Evolutionary conservation across 2,113 vertebrate species (phyloP).

Genomic region (Ciconia boyciana): DNA sequence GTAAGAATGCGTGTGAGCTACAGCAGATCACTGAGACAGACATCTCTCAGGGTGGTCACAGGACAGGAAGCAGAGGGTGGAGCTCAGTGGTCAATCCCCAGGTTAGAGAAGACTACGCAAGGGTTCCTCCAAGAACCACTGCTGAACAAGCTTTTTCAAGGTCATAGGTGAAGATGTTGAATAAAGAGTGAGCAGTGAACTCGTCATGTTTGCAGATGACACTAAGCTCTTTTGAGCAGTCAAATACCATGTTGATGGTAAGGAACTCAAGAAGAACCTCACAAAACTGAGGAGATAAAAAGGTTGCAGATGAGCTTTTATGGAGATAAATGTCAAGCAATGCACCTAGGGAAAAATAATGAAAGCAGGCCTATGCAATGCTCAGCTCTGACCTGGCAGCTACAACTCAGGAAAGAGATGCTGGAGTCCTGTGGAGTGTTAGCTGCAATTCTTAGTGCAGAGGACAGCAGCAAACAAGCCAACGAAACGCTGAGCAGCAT

Average conservation of each 20-base stretch:
- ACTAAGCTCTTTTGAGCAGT: neutral
- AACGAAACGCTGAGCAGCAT: neutral
- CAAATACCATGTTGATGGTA: neutral
- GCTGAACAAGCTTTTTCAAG: neutral
- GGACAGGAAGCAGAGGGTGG: neutral
- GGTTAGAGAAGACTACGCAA: neutral
- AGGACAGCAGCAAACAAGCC: neutral
- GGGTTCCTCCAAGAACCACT: neutral
- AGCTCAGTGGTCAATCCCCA: neutral
- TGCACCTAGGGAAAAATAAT: neutral
- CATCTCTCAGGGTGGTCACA: rapidly evolving
- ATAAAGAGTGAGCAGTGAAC: neutral
- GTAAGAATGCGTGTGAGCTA: neutral
- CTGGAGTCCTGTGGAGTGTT: neutral
- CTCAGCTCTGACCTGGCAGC: neutral
- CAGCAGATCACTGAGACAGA: neutral
- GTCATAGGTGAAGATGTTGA: neutral
- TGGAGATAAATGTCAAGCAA: neutral
- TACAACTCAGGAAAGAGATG: neutral
- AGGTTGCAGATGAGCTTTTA: neutral
- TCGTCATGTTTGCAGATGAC: neutral
- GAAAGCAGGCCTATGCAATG: neutral
- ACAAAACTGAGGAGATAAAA: neutral
- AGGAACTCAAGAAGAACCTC: neutral
- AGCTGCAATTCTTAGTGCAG: neutral